Conservation (phyloP, 2,113 vertebrate species). For the Alouatta palliata region DNA sequence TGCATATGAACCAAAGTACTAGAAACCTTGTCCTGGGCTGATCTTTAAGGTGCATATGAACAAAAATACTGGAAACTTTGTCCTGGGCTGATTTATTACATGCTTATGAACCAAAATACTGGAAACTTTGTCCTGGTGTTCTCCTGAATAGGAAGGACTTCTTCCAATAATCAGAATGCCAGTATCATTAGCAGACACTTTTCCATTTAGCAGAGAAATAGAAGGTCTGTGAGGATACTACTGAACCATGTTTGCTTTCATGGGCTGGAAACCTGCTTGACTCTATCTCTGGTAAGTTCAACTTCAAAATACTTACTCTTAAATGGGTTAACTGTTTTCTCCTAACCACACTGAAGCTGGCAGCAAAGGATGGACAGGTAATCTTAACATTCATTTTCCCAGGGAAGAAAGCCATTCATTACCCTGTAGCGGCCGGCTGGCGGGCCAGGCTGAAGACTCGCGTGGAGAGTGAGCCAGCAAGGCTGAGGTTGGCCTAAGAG, state of each 20-base stretch:
- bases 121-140: constrained; percentile 17
- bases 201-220: constrained; percentile 61
- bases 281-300: constrained; percentile 50
- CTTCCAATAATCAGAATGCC: constrained; percentile 52
- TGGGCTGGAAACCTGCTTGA: constrained; percentile 40
- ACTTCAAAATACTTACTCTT: constrained; percentile 69
- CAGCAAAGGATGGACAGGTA: constrained; percentile 21
- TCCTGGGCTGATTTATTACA: too few species aligned
- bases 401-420: constrained; percentile 59
- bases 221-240: constrained; percentile 36
- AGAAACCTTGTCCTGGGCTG: background rate
- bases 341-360: constrained; percentile 54
- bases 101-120: background rate
- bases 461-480: too few species aligned
- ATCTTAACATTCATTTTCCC: constrained; percentile 48
- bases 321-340: constrained; percentile 76
- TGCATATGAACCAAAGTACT: background rate
- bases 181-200: constrained; percentile 52
- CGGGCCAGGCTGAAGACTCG: background rate
- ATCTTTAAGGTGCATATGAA: background rate
- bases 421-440: background rate
- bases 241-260: constrained; percentile 21
- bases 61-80: background rate
- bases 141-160: constrained; percentile 42
- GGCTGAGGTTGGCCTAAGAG: constrained; percentile 18